Evolutionary conservation across 2,888 invertebrate genomes (phyloP), one percentile per base, ranked within the genome.

Genomic region (Agrochola lychnidis): DNA sequence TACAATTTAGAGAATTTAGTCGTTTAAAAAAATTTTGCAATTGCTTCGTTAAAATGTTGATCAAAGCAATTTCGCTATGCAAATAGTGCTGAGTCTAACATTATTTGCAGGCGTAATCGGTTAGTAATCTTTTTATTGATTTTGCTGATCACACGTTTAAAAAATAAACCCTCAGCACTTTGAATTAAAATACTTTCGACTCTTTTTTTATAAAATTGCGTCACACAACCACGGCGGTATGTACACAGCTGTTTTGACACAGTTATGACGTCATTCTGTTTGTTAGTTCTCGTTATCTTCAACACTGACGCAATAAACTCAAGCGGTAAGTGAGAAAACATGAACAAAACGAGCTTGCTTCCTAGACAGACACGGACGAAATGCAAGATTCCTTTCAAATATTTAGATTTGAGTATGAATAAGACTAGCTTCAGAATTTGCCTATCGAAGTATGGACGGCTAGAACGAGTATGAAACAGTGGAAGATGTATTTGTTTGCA

Each of bases 341-440:
- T 73, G 76, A 73, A 76, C 71, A 74, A 79, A 79, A 71, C 56
- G 56, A 62, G 56, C 71, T 25, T 72, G 63, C 63, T 61, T 56
- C 78, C 62, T 74, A 57, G 36, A 30, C 40, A 71, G 73, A 73
- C 57, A 70, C 74, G 70, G 69, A 72, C 53, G 63, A 57, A 70
- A 72, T 79, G 61, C 61, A 79, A 68, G 76, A 83, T 79, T 83
- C 80, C 79, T 76, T 80, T 69, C 22, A 36, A 71, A 83, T 71
- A 68, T 83, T 76, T 64, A 14, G 22, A 19, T 10, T 51, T 51
- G 19, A 19, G 19, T 51, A 51, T 19, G 19, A 16, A 51, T 51
- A 51, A 51, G 6, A 19, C 51, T 19, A 51, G 51, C 19, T 51
- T 51, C 51, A 19, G 51, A 51, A 19, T 51, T 19, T 51, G 45